A percentile compares a stretch with the other conserved stretches of the same genome.
Evolutionary conservation across 2,113 vertebrate species (phyloP).

Genomic region (Sebastes fasciatus): DNA sequence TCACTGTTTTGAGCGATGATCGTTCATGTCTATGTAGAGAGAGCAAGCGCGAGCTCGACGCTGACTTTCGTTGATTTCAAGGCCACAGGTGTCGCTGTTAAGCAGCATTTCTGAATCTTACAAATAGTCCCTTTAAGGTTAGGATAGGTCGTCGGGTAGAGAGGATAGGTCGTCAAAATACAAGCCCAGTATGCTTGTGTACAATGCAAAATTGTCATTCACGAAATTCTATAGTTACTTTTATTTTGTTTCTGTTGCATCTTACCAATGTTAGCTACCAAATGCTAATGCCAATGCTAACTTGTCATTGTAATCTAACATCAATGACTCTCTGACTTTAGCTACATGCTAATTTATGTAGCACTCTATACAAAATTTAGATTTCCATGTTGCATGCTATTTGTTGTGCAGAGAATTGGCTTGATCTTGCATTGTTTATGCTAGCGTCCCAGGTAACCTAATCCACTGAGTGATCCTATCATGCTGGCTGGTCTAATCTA

Average conservation of each 20-base stretch:
- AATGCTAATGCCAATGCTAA: neutral
- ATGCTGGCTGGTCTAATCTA: constrained; percentile 66
- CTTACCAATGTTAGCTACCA: neutral
- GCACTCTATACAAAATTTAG: neutral
- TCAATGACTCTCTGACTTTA: neutral
- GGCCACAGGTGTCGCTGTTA: too few species aligned
- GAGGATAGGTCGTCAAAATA: neutral
- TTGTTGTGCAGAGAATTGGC: constrained; percentile 26
- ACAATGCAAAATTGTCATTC: neutral
- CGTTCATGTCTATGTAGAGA: too few species aligned
- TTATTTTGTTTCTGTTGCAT: neutral
- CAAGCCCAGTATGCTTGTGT: neutral
- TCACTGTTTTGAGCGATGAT: too few species aligned
- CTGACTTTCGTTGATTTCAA: too few species aligned
- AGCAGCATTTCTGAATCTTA: too few species aligned
- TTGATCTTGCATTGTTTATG: constrained; percentile 61
- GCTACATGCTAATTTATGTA: neutral
- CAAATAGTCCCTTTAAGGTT: too few species aligned
- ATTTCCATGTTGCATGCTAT: neutral
- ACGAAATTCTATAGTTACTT: neutral
- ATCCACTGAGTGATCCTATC: constrained; percentile 75
- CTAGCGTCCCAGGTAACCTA: constrained; percentile 60
- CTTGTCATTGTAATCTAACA: neutral
- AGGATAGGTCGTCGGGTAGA: too few species aligned
- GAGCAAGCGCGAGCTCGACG: too few species aligned